Evolutionary conservation across 2,797 vertebrate species (phyloP).

Genomic region (Cynopterus sphinx): DNA sequence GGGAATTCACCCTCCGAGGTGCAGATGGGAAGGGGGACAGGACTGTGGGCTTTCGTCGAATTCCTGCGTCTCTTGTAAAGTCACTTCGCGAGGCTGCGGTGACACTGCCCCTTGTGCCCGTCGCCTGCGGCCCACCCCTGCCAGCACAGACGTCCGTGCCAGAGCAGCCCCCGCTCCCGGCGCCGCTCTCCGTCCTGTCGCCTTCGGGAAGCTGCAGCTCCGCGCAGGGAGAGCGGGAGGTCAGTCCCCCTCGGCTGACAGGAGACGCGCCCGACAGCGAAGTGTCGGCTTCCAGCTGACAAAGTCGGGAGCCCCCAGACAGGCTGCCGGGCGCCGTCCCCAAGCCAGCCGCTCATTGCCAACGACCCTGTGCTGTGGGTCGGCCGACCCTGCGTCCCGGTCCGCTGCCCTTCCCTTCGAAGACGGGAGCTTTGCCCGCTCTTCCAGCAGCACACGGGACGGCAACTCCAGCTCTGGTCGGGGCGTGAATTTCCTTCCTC

Average conservation of each 20-base stretch:
- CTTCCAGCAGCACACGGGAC: neutral
- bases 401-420: neutral
- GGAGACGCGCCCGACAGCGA: accelerated
- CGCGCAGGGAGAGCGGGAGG: accelerated
- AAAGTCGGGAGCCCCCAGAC: neutral
- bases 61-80: neutral
- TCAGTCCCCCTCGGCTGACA: accelerated
- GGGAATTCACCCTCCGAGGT: neutral
- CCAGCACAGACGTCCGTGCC: accelerated
- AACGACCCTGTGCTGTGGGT: neutral
- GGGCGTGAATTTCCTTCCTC: neutral
- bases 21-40: neutral
- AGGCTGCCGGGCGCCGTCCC: too few species aligned
- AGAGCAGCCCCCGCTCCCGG: accelerated
- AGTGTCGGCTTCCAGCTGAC: accelerated
- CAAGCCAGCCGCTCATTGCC: neutral
- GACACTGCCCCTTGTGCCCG: too few species aligned
- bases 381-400: neutral
- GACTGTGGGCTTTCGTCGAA: neutral
- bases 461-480: neutral
- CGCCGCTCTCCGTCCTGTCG: neutral
- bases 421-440: neutral
- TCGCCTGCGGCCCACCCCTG: neutral
- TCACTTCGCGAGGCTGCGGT: neutral
- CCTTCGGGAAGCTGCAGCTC: accelerated